These are phyloP conservation scores for Drosophila punjabiensis DNA, from an alignment of 1,140 invertebrate species.

Conservation along the genomic window DNA sequence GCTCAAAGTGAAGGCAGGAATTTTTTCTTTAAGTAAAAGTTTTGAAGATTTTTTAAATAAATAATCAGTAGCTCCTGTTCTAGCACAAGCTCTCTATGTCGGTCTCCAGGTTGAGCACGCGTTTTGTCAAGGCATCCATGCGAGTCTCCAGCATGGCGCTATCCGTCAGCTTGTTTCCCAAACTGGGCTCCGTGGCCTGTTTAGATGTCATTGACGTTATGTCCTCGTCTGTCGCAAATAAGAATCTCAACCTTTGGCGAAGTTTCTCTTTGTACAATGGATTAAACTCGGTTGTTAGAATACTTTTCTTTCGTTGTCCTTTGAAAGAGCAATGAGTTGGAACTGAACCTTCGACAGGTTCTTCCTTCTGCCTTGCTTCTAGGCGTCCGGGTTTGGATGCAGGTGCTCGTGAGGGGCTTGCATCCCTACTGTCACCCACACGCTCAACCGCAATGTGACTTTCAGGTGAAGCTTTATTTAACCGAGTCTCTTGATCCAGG, in stretches of 20 bases:
- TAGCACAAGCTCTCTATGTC: neutral
- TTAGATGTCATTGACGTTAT: neutral
- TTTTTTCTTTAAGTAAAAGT: neutral
- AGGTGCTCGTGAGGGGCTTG: too few species aligned
- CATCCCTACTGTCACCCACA: conserved; percentile 11
- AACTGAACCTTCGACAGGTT: neutral
- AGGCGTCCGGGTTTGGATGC: neutral
- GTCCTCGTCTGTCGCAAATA: neutral
- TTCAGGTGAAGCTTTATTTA: neutral
- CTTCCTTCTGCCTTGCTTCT: neutral
- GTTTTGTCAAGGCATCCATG: neutral
- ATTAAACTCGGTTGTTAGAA: neutral
- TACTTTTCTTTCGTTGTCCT: neutral
- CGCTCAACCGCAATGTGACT: neutral
- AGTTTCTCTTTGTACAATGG: neutral
- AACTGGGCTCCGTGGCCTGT: neutral
- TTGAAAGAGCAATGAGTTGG: too few species aligned
- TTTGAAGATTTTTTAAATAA: neutral
- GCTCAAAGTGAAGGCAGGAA: neutral
- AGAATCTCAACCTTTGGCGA: neutral
- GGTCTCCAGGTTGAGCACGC: neutral
- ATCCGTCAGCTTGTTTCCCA: neutral
- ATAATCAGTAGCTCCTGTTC: neutral
- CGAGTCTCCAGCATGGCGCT: neutral
- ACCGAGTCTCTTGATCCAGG: neutral